Percentiles rank a stretch among this genome's conserved stretches.
Evolutionary conservation across 2,888 invertebrate species (phyloP).

Genomic region (Apoderus coryli): DNA sequence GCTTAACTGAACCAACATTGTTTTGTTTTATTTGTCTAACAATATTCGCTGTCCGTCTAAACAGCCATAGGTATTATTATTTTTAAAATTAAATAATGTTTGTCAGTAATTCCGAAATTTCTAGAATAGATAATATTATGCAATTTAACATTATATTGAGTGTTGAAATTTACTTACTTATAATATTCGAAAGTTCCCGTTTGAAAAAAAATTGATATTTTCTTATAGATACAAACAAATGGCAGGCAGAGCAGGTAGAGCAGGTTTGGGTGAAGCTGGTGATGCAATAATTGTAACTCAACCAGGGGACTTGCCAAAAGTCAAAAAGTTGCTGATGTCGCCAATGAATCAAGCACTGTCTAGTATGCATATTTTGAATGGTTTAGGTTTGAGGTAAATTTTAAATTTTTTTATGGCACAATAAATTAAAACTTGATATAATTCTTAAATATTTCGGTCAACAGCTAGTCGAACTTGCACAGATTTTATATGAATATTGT

Average conservation of each 20-base stretch:
- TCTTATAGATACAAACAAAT: slow-evolving; percentile 99
- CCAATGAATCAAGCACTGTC: slow-evolving; percentile 55
- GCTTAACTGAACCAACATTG: too few species aligned
- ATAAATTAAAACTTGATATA: too few species aligned
- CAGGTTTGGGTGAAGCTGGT: slow-evolving; percentile 68
- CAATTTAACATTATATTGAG: too few species aligned
- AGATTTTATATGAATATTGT: background rate
- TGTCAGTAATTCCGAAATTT: too few species aligned
- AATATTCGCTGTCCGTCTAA: too few species aligned
- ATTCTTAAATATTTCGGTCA: slow-evolving; percentile 3
- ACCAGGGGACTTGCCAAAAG: slow-evolving; percentile 41
- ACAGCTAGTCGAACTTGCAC: background rate
- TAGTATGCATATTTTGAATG: slow-evolving; percentile 38
- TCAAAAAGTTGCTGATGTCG: slow-evolving; percentile 41
- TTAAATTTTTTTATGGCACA: too few species aligned
- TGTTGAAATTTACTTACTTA: too few species aligned
- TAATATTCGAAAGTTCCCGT: slow-evolving; percentile 64
- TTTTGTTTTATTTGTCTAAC: too few species aligned
- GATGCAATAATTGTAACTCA: slow-evolving; percentile 79
- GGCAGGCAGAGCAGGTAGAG: slow-evolving; percentile 87
- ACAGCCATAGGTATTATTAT: too few species aligned
- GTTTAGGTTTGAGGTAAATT: slow-evolving; percentile 37
- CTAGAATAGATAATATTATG: too few species aligned
- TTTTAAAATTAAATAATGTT: too few species aligned
- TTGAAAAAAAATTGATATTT: too few species aligned